These are phyloP conservation scores for Catocala nupta DNA, from an alignment of 2,888 invertebrate genomes.

Conservation along the genomic window DNA sequence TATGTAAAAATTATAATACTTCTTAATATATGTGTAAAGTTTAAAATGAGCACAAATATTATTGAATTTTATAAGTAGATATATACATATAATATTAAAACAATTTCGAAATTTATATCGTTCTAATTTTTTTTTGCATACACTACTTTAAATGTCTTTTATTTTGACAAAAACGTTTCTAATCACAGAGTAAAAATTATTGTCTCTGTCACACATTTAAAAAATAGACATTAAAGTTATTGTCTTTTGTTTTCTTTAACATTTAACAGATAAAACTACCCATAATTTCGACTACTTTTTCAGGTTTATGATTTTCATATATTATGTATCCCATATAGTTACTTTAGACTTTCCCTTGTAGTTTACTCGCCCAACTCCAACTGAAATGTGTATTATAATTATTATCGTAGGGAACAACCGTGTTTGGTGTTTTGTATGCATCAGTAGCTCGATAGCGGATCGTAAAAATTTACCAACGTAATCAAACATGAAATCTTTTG, in stretches of 20 bases:
- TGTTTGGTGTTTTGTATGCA: neutral
- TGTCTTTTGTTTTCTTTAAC: slow-evolving; percentile 15
- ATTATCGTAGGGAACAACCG: neutral
- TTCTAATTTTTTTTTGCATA: slow-evolving; percentile 32
- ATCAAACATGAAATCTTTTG: no score
- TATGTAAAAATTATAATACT: slow-evolving; percentile 16
- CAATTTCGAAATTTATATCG: slow-evolving; percentile 27
- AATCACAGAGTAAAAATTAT: slow-evolving; percentile 39
- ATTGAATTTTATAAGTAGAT: neutral
- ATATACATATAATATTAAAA: neutral
- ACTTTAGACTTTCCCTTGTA: neutral
- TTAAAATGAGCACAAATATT: slow-evolving; percentile 18
- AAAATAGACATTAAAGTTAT: slow-evolving; percentile 38
- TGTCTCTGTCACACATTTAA: slow-evolving; percentile 33
- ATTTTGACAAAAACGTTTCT: slow-evolving; percentile 25
- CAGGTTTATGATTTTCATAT: no score
- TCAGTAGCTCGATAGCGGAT: no score
- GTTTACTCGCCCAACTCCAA: slow-evolving; percentile 8
- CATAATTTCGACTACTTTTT: no score
- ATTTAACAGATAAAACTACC: no score
- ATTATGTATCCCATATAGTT: no score
- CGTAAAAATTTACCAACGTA: no score
- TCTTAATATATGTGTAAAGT: slow-evolving; percentile 10
- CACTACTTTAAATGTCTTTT: slow-evolving; percentile 42
- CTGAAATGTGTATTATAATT: neutral